Base-by-base conservation (phyloP, 2,113 vertebrate genomes). In the Alosa alosa region DNA sequence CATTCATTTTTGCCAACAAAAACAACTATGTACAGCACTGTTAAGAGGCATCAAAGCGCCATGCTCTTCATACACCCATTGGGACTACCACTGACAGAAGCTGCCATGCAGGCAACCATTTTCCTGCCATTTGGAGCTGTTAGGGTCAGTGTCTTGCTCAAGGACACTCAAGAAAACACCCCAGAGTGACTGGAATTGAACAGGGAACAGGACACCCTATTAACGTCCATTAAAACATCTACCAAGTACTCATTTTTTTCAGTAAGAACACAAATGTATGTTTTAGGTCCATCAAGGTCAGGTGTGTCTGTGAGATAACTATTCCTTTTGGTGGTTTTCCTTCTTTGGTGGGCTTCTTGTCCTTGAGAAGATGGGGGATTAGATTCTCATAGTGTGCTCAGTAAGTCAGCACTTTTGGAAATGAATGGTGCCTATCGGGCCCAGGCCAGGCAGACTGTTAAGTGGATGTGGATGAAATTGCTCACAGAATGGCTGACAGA, bases 401-500 rank as follows among this genome's bases (percentile, higher is more conserved):
- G 31, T 39, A 39, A 78, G 36, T 78, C 72, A 78, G 72, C 72
- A 78, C 72, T 39, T 78, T 78, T 31, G 36, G 15, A 10, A 78
- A 78, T 78, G 72, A 78, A 78, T 31, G 57, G 22, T 9, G 72
- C 13, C 72, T 78, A 13, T 78, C 72, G 39, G 31, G 72, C 15
- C 25, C 31, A 39, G 31, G 72, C 36, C 13, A 78, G 11, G 25
- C 11, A 36, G 72, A 39, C 72, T 41, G 72, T 39, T 72, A 36
- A 72, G 64, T 72, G 64, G 64, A 72, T 72, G 36, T 78, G 72
- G 72, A 15, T 15, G 31, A 78, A 36, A 78, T 78, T 78, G 72
- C 72, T 78, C 31, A 78, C 72, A 78, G 72, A 78, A 78, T 15
- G 31, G 31, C 72, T 78, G 72, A 39, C 72, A 17, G 25, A 36